These are phyloP conservation scores for Epizoanthus stellaris DNA, from an alignment of 92 coral and sea anemone species.

Conservation along the genomic window DNA sequence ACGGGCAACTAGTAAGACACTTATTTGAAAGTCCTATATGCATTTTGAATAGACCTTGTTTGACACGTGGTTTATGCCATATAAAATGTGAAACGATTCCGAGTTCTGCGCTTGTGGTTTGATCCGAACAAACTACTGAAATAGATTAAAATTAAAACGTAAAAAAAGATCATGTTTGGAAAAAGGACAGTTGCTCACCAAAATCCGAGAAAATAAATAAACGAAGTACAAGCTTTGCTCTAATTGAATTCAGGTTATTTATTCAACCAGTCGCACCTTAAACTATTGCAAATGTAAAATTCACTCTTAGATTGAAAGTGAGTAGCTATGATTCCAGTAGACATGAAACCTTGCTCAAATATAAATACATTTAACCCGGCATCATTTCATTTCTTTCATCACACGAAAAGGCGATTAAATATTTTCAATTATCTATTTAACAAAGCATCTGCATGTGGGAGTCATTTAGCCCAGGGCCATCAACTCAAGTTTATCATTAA, in stretches of 20 bases:
- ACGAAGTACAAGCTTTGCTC: neutral
- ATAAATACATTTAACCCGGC: conserved; percentile 33
- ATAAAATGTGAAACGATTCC: no score
- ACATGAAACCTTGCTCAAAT: conserved; percentile 27
- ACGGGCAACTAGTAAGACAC: no score
- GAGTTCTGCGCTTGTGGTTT: no score
- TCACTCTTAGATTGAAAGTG: neutral
- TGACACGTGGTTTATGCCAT: no score
- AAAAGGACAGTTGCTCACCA: neutral
- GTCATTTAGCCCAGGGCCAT: conserved; percentile 33
- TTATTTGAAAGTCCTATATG: no score
- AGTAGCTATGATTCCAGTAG: neutral
- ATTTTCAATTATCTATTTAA: conserved; percentile 35
- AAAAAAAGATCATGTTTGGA: neutral
- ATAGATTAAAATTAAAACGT: no score
- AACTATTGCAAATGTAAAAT: no score
- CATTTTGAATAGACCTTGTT: no score
- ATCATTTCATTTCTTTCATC: conserved; percentile 39
- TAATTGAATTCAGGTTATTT: neutral
- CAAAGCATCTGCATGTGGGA: conserved; percentile 24
- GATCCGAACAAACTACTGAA: no score
- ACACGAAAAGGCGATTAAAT: conserved; percentile 31
- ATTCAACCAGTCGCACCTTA: no score
- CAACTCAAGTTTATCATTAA: conserved; percentile 19
- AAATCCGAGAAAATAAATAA: neutral